Evolutionary conservation across 2,888 invertebrate genomes (phyloP).

Genomic region (Stratiomys singularior): DNA sequence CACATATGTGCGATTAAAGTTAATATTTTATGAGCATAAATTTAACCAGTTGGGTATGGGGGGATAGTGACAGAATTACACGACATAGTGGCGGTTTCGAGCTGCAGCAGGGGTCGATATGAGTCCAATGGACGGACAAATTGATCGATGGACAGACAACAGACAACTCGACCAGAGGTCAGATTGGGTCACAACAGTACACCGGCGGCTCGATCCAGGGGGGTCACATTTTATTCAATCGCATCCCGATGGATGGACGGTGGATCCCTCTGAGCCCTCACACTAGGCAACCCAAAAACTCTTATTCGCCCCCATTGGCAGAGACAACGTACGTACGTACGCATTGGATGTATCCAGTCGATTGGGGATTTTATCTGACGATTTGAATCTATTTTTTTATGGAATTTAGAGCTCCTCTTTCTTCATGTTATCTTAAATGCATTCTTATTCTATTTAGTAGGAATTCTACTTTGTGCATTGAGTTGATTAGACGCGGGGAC

Average conservation of each 20-base stretch:
- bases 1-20: conserved; percentile 41
- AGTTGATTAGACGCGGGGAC: conserved; percentile 28
- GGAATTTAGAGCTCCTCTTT: conserved; percentile 12
- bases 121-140: not conserved
- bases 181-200: conserved; percentile 23
- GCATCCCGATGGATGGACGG: not conserved
- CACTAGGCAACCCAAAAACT: not conserved
- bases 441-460: conserved; percentile 31
- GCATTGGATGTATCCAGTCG: not conserved
- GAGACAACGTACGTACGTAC: too few relatives aligned
- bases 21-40: conserved; percentile 43
- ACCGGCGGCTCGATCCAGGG: not conserved
- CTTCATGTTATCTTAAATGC: conserved; percentile 23
- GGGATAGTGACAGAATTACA: not conserved
- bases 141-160: conserved; percentile 1
- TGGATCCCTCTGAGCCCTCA: not conserved
- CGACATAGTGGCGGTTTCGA: not conserved
- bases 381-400: conserved; percentile 14
- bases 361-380: conserved; percentile 12
- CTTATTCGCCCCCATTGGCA: too few relatives aligned
- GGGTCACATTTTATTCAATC: not conserved
- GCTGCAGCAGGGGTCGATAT: not conserved
- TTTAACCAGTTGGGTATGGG: conserved; percentile 12
- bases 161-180: conserved; percentile 13
- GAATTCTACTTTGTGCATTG: not conserved